Percentiles rank a stretch among this genome's conserved stretches.
These are phyloP conservation scores for Mastacembelus armatus DNA, from an alignment of 2,797 vertebrate genomes.

Conservation along the genomic window DNA sequence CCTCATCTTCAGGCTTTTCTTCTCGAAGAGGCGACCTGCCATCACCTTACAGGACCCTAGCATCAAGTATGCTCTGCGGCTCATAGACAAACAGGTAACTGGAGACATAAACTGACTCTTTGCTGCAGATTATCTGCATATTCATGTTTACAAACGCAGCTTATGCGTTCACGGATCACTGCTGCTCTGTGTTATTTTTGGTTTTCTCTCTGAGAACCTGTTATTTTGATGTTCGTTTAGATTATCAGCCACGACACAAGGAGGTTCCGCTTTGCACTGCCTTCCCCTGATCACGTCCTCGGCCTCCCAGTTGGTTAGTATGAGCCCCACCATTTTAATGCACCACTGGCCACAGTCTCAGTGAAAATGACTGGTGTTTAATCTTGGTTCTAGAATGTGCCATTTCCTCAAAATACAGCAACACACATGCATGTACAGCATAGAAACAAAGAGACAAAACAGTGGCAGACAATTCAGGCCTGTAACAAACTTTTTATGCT, in stretches of 20 bases:
- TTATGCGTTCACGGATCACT: conserved; percentile 1
- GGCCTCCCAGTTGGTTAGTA: conserved; percentile 93
- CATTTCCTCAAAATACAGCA: too few species aligned
- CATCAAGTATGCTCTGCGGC: conserved; percentile 90
- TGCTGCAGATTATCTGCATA: too few species aligned
- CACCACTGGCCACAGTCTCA: too few species aligned
- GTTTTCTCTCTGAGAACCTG: neutral
- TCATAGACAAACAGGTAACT: conserved; percentile 93
- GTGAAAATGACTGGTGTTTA: too few species aligned
- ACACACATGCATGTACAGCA: too few species aligned
- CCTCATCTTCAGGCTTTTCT: conserved; percentile 79
- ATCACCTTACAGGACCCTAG: conserved; percentile 93
- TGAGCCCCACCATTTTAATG: too few species aligned
- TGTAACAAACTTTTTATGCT: too few species aligned
- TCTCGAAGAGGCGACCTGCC: conserved; percentile 81
- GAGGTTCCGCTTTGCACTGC: conserved; percentile 93
- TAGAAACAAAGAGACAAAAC: too few species aligned
- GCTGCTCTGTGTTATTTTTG: too few species aligned
- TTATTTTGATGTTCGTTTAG: conserved; percentile 71
- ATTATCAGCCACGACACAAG: conserved; percentile 94
- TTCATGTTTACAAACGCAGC: conserved; percentile 7
- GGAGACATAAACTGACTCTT: too few species aligned
- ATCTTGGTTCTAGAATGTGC: too few species aligned
- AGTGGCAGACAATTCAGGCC: too few species aligned
- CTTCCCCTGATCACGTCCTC: conserved; percentile 87